phyloP scores from a whole-genome alignment of 2,888 invertebrate genomes.

The Pollenia amentaria region DNA sequence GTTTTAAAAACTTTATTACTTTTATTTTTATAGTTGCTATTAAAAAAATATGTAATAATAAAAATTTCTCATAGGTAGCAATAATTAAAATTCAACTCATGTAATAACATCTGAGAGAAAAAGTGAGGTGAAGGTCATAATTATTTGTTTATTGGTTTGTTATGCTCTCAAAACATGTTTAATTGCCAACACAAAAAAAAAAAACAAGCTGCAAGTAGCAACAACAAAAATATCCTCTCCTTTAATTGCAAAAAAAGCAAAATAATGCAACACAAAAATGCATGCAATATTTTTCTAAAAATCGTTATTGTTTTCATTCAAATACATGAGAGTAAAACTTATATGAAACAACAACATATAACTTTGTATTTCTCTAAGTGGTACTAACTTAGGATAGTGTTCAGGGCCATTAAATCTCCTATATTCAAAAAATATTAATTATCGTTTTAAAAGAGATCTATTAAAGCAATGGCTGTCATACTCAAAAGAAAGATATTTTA shows the following conservation, averaged over 20 bases:
- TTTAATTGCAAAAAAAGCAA: neutral
- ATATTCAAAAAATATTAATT: no score
- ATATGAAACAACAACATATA: neutral
- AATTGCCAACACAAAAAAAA: conserved; percentile 54
- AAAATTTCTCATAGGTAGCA: conserved; percentile 24
- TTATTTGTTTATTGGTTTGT: conserved; percentile 66
- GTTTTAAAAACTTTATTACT: neutral
- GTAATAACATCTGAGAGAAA: conserved; percentile 47
- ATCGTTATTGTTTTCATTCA: neutral
- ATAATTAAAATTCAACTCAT: conserved; percentile 65
- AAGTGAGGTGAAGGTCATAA: conserved; percentile 74
- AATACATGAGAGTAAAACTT: neutral
- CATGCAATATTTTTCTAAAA: neutral
- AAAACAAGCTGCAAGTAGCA: conserved; percentile 11
- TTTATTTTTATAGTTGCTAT: neutral
- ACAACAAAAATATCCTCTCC: conserved; percentile 21
- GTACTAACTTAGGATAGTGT: no score
- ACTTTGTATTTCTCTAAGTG: no score
- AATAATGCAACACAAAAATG: neutral
- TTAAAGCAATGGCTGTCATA: no score
- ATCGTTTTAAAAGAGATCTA: no score
- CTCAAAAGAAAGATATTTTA: no score
- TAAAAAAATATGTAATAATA: conserved; percentile 23
- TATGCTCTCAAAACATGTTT: conserved; percentile 74
- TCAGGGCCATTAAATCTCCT: no score